Percentiles rank a stretch among this genome's conserved stretches.
phyloP scores from a whole-genome alignment of 2,888 invertebrate species.

The Cantharis flavilabris region DNA sequence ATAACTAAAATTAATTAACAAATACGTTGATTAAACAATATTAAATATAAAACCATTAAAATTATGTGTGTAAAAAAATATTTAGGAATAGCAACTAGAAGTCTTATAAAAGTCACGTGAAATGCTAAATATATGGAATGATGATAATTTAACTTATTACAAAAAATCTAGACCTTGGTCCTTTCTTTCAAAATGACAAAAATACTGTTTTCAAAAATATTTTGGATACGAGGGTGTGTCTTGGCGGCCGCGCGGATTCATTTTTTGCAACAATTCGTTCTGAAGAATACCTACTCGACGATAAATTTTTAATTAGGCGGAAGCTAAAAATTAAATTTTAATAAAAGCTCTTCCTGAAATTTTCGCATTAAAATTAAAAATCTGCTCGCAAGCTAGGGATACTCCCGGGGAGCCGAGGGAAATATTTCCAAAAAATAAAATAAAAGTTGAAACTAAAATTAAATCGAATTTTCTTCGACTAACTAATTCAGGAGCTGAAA shows the following conservation, averaged over 20 bases:
- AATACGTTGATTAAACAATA: conserved; percentile 53
- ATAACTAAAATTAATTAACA: conserved; percentile 57
- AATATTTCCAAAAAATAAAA: background rate
- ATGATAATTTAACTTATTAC: conserved; percentile 42
- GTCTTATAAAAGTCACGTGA: conserved; percentile 52
- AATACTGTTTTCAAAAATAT: conserved; percentile 39
- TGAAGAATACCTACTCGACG: rapidly evolving
- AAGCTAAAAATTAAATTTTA: background rate
- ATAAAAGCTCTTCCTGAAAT: background rate
- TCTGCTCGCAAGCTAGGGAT: background rate
- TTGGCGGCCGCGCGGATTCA: background rate
- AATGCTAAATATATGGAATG: conserved; percentile 53
- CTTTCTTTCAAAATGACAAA: conserved; percentile 42
- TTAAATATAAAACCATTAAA: conserved; percentile 29
- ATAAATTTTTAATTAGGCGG: background rate
- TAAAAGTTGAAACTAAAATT: background rate
- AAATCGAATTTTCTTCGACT: background rate
- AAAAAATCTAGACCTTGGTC: conserved; percentile 49
- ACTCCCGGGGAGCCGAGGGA: background rate
- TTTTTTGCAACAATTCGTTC: background rate
- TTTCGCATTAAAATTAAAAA: background rate
- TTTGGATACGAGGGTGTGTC: background rate
- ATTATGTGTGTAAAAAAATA: conserved; percentile 54
- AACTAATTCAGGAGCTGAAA: background rate
- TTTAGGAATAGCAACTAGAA: conserved; percentile 55